Evolutionary conservation across 2,888 invertebrate species (phyloP).

Genomic region (Melanostoma scalare): DNA sequence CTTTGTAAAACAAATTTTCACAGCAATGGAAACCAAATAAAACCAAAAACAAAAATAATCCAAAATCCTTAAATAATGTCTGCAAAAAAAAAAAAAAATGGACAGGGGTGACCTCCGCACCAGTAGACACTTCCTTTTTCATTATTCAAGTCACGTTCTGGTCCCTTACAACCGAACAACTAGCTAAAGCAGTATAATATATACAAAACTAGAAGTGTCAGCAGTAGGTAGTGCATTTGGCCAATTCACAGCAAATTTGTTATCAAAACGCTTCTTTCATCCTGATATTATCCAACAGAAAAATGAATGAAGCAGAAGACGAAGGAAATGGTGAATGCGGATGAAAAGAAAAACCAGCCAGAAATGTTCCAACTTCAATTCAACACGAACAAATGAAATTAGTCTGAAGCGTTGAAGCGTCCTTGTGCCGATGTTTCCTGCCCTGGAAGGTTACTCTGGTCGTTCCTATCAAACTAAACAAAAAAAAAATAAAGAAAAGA

Average conservation of each 20-base stretch:
- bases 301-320: slow-evolving; percentile 47
- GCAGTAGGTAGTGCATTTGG: slow-evolving; percentile 60
- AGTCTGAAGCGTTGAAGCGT: slow-evolving; percentile 69
- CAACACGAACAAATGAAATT: slow-evolving; percentile 72
- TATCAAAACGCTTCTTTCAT: slow-evolving; percentile 50
- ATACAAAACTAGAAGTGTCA: slow-evolving; percentile 50
- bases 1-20: slow-evolving; percentile 54
- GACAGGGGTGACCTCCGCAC: slow-evolving; percentile 20
- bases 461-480: slow-evolving; percentile 1
- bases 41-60: slow-evolving; percentile 21
- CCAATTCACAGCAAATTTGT: slow-evolving; percentile 69
- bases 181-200: slow-evolving; percentile 17
- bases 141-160: slow-evolving; percentile 66
- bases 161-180: slow-evolving; percentile 40
- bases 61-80: slow-evolving; percentile 51
- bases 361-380: slow-evolving; percentile 62
- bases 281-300: slow-evolving; percentile 29
- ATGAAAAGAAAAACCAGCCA: slow-evolving; percentile 20
- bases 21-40: slow-evolving; percentile 18
- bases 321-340: slow-evolving; percentile 11
- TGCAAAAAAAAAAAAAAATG: slow-evolving; percentile 5
- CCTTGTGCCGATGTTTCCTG: slow-evolving; percentile 70
- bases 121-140: slow-evolving; percentile 35
- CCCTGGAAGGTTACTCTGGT: slow-evolving; percentile 53
- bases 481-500: slow-evolving; percentile 11